Evolutionary conservation across 2,888 invertebrate genomes (phyloP), one percentile per base, ranked within the genome.

Genomic region (Patella ulyssiponensis): DNA sequence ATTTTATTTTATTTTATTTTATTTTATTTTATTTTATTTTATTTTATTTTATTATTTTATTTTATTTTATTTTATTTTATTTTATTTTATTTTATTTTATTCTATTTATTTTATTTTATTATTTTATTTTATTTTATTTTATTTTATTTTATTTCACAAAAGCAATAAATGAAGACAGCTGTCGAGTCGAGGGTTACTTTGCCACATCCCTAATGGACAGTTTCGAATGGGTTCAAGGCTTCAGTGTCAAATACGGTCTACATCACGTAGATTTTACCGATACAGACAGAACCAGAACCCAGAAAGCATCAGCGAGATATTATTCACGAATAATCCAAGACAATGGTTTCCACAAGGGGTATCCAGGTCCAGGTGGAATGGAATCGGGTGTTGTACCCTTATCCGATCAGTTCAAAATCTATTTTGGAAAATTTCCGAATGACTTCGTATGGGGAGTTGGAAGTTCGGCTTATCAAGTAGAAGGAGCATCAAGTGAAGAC

Each of bases 121-220:
- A 27, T 27, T 2, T 33, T 3, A 56, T 4, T 56, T 3, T 17
- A 56, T 14, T 17, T 12, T 56, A 17, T 1, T 64, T 23, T 20
- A 20, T 64, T 14, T 0, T n/a, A 11, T 27, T 20, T n/a, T 17
- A 53, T 7, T 74, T 33, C 53, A 12, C 78, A 79, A 11, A 69
- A 83, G 83, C 83, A 3, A 78, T 78, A 1, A 80, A 77, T 64
- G 76, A 76, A 20, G 88, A 89, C 72, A 86, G 85, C 0, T 86
- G 87, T 53, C 86, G 89, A 44, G 86, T 92, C 3, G 86, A 86
- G 12, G 95, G 94, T 0, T 96, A 96, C 86, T 94, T 95, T 0
- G 94, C 94, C 77, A 96, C 96, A 95, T 95, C 95, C 84, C 91
- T 96, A n/a, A 93, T 96, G 91, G 96, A 96, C 86, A 95, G 95